These are phyloP conservation scores for Cantharis flavilabris DNA, from an alignment of 2,888 invertebrate species.

Conservation along the genomic window DNA sequence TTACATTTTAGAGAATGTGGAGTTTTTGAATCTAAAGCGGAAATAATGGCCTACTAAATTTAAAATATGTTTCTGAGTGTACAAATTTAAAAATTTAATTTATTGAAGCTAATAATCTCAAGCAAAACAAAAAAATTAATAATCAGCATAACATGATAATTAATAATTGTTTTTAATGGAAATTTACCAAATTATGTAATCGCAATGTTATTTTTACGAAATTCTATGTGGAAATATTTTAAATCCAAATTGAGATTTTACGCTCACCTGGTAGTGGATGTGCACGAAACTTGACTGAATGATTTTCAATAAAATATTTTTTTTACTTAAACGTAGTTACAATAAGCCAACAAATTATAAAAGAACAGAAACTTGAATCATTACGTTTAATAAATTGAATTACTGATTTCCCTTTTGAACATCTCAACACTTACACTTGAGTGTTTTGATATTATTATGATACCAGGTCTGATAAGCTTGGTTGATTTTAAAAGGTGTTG, in stretches of 20 bases:
- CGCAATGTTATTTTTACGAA: not conserved
- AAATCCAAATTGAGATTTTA: not conserved
- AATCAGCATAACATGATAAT: not conserved
- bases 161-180: not conserved
- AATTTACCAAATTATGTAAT: not conserved
- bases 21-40: too few relatives aligned
- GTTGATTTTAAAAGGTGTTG: not conserved
- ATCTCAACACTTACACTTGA: not conserved
- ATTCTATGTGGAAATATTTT: not conserved
- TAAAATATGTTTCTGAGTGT: too few relatives aligned
- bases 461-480: not conserved
- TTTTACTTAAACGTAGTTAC: not conserved
- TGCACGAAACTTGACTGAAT: not conserved
- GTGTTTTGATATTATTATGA: not conserved
- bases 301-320: not conserved
- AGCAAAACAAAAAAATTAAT: not conserved
- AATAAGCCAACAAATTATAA: not conserved
- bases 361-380: not conserved
- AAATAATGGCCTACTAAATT: too few relatives aligned
- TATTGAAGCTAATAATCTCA: too few relatives aligned
- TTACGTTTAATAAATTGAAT: not conserved
- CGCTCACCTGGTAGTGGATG: not conserved
- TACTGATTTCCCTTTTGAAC: not conserved
- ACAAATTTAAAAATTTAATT: too few relatives aligned
- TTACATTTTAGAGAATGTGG: too few relatives aligned